Evolutionary conservation across 2,888 invertebrate species (phyloP), one percentile per base, ranked within the genome.

Genomic region (Pinctada fucata): DNA sequence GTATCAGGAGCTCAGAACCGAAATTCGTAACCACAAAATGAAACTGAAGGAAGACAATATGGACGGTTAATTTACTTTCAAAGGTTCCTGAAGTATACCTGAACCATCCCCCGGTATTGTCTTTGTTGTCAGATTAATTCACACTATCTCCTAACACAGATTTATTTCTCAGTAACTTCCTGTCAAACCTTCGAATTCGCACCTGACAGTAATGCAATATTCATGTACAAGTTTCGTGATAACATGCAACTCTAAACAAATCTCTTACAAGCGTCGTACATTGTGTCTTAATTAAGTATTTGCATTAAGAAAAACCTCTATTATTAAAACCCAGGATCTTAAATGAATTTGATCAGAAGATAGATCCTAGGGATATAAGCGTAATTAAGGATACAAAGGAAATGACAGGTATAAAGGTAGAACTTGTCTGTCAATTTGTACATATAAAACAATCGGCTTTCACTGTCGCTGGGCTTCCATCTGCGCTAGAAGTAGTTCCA

Each of bases 231-330:
- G 50, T 74, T 45, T 47, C 74, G 74, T 74, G 74, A 31, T 50
- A 74, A 16, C 74, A 74, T 58, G 74, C 74, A 74, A 74, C 74
- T 49, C 66, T 50, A 13, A 47, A 65, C 58, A 74, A 6, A 65
- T 63, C 47, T 48, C 49, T 49, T 50, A 66, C 49, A 74, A 58
- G 49, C 65, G 50, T 49, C 48, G 16, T 48, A 65, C 66, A 66
- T 74, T 74, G 74, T 74, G 74, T 74, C 74, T 74, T 74, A 74
- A 74, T 74, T 74, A 74, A 74, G 63, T 74, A 74, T 74, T 74
- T 74, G 74, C 74, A 74, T 74, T 74, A 74, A 63, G 65, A 63
- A 74, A 74, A 65, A 66, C 66, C 66, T 49, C 63, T 66, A 66
- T 66, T 66, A 65, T 74, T 65, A 49, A 49, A 74, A 58, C 51